Evolutionary conservation across 2,113 vertebrate genomes (phyloP).

Genomic region (Channa maculata): DNA sequence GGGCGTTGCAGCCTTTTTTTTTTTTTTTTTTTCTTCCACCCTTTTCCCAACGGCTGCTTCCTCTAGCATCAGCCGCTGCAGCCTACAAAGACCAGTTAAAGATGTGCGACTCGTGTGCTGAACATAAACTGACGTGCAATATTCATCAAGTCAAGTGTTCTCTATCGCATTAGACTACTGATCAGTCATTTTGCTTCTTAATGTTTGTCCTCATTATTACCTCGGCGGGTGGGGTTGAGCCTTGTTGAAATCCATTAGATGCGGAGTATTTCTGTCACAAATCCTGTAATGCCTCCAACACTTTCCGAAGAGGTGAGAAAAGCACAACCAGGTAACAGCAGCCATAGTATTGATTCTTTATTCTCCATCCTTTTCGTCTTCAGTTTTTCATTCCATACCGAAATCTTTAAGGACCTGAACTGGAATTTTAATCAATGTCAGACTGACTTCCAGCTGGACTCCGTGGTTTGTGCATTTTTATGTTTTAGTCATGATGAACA

Average conservation of each 20-base stretch:
- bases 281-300: constrained; percentile 6
- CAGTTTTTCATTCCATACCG: constrained; percentile 44
- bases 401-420: constrained; percentile 38
- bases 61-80: background rate
- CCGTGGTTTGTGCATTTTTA: constrained; percentile 10
- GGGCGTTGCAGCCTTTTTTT: background rate
- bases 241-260: constrained; percentile 14
- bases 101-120: background rate
- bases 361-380: background rate
- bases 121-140: constrained; percentile 32
- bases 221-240: constrained; percentile 14
- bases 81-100: background rate
- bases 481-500: constrained; percentile 28
- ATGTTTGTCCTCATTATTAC: background rate
- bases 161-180: constrained; percentile 4
- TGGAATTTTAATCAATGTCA: constrained; percentile 21
- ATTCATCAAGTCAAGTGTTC: background rate
- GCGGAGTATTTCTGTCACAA: constrained; percentile 6
- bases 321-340: constrained; percentile 59
- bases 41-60: constrained; percentile 1
- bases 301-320: constrained; percentile 29
- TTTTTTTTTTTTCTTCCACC: background rate
- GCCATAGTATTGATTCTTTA: constrained; percentile 9
- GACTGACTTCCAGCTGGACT: constrained; percentile 25
- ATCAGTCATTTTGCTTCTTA: background rate